Conservation (phyloP, 2,113 vertebrate genomes). For the Dicaeum eximium region DNA sequence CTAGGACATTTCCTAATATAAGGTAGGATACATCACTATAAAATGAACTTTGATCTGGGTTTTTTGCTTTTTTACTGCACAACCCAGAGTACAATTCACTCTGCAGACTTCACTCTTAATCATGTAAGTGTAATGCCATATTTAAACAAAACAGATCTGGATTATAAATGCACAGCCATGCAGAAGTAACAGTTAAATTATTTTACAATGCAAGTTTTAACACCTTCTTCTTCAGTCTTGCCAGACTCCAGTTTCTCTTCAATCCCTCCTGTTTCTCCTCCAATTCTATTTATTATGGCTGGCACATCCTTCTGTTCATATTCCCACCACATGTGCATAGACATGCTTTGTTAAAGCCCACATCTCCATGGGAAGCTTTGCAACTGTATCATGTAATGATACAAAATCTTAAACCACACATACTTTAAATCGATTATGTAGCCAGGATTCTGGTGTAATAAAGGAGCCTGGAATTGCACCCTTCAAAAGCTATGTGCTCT, state of each 20-base stretch:
- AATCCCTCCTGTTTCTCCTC: not conserved
- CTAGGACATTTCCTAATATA: not conserved
- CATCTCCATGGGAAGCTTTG: not conserved
- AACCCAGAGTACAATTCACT: not conserved
- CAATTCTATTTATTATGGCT: not conserved
- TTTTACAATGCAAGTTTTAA: not conserved
- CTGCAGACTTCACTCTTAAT: not conserved
- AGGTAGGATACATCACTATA: not conserved
- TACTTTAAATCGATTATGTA: not conserved
- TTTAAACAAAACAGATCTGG: not conserved
- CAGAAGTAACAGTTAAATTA: not conserved
- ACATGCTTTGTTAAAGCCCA: not conserved
- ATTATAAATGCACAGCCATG: not conserved
- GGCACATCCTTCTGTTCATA: not conserved
- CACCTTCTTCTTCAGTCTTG: not conserved
- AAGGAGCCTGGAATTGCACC: not conserved
- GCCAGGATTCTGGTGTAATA: not conserved
- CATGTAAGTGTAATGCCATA: not conserved
- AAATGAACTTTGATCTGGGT: not conserved
- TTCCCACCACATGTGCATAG: not conserved
- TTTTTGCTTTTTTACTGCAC: not conserved
- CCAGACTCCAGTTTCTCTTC: not conserved
- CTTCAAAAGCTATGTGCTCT: not conserved
- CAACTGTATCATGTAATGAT: not conserved
- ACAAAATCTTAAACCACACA: not conserved